These are phyloP conservation scores for Camptogramma bilineatum DNA, from an alignment of 2,888 invertebrate species.

Conservation along the genomic window DNA sequence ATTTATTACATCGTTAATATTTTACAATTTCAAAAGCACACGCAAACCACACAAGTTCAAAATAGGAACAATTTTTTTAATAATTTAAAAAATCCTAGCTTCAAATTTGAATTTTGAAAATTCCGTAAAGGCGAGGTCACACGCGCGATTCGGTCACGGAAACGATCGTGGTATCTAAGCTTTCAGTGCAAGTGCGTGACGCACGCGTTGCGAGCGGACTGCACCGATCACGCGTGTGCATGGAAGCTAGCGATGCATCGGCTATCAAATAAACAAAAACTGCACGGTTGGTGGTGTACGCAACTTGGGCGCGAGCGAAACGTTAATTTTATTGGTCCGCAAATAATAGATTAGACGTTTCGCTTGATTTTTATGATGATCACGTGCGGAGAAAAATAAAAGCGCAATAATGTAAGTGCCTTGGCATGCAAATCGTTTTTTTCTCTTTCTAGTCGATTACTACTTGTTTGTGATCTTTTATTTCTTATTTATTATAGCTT, in stretches of 20 bases:
- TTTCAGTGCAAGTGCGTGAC: conserved; percentile 70
- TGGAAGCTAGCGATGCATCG: conserved; percentile 73
- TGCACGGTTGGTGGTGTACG: conserved; percentile 59
- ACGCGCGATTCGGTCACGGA: conserved; percentile 47
- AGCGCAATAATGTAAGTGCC: neutral
- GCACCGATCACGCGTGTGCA: conserved; percentile 72
- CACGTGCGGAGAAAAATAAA: neutral
- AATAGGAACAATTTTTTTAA: conserved; percentile 5
- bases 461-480: neutral
- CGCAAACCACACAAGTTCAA: neutral
- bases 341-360: conserved; percentile 53
- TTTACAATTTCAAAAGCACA: neutral
- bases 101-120: conserved; percentile 18
- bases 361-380: conserved; percentile 16
- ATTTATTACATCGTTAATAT: neutral
- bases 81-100: conserved; percentile 1
- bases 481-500: neutral
- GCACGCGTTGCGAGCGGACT: conserved; percentile 77
- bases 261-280: conserved; percentile 83
- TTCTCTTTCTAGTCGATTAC: neutral
- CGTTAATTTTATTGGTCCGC: conserved; percentile 62
- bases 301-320: conserved; percentile 65
- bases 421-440: neutral
- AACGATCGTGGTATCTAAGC: conserved; percentile 53
- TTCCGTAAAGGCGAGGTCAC: conserved; percentile 54